Evolutionary conservation across 2,113 vertebrate genomes (phyloP), one percentile per base, ranked within the genome.

Genomic region (Laticauda laticaudata): DNA sequence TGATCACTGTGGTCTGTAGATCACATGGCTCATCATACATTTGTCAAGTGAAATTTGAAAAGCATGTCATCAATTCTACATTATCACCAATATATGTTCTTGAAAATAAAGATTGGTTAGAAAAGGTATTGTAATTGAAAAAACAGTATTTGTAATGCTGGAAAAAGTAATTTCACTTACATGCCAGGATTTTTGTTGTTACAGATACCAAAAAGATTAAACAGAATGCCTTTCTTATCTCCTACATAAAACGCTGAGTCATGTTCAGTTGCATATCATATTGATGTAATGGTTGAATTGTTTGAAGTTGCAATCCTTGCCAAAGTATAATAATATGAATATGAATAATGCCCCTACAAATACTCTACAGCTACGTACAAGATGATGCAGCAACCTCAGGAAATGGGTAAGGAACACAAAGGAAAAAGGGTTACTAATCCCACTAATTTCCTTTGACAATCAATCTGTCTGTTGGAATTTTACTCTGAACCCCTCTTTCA

Each of bases 391-490:
- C 94, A 96, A 93, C 95, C 95, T 96, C 94, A 89, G 94, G 92
- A 91, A 94, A 91, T 43, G 91, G 91, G 93, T 39, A 34, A 48
- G 29, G 90, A 94, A 96, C 96, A 97, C 97, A 97, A 97, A 97
- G 93, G 93, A 59, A 94, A 94, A 89, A 96, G 96, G 94, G 88
- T 87, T 96, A 94, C 95, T 95, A 95, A n/a, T 96, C 95, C 96
- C 96, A 90, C 93, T 95, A 90, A 57, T 95, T 95, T 92, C 94
- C 97, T 98, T 98, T 98, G 98, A 97, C 95, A 89, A 96, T 97
- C 97, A 97, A 97, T 98, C 98, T 97, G 97, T 97, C 97, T 98
- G 96, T 96, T 98, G 96, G 97, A 97, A 95, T 97, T 95, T 97
- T 96, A 97, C 95, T 97, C 97, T 94, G 97, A 98, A 96, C 97